Evolutionary conservation across 2,797 vertebrate genomes (phyloP), one percentile per base, ranked within the genome.

Genomic region (Halcyon smyrnensis): DNA sequence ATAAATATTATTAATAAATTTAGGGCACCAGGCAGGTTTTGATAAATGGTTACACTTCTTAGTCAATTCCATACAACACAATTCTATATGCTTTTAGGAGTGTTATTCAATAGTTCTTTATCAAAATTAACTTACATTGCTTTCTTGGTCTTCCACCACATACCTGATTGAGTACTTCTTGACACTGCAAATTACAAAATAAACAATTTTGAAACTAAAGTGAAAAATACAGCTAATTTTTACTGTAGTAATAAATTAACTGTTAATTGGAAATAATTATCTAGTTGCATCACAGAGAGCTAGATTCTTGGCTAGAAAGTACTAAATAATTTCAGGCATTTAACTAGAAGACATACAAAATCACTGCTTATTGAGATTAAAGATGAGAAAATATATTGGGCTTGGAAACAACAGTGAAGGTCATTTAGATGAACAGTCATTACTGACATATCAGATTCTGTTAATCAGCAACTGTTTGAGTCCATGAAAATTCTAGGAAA

Each of bases 231-330:
- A 67, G 32, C 3, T 84, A n/a, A n/a, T 74, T 87, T 88, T 69
- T 82, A 62, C 46, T 48, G 21, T 27, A 83, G 76, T 43, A 79
- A 82, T 69, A 56, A 73, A 65, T 65, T 39, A 85, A 57, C 37
- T 84, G 32, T 20, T 93, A 90, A 89, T 70, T 78, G 32, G 51
- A 86, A 94, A 84, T 86, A 54, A 73, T 62, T 86, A 82, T 39
- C 37, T 37, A 30, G 25, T 65, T 91, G 34, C 83, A 91, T 86
- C 59, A 63, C 41, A 80, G 34, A 81, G 15, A 70, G 15, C 30
- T 84, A 68, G 11, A n/a, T 27, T 78, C 39, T 48, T 69, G 34
- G 8, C n/a, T 73, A 62, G 37, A 78, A 80, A 62, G 8, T 62
- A 53, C 37, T 78, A 83, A 90, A 71, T 67, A 68, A 79, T 28